Percentiles rank a stretch among this genome's conserved stretches.
These are phyloP conservation scores for Hoplostethus mediterraneus DNA, from an alignment of 2,797 vertebrate genomes.

Conservation along the genomic window DNA sequence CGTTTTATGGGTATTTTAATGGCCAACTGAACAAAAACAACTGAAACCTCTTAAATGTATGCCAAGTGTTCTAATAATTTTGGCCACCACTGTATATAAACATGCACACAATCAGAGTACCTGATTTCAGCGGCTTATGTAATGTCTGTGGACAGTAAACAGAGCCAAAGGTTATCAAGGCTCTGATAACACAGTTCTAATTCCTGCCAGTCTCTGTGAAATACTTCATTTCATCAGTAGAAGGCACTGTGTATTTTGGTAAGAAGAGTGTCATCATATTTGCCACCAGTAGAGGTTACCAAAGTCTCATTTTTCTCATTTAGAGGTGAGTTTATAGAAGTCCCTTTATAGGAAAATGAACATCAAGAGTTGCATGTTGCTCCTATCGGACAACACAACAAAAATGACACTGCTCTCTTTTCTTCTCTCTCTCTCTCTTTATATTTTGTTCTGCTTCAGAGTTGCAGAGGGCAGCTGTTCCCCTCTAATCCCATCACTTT, in stretches of 20 bases:
- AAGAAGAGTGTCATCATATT: conserved; percentile 25
- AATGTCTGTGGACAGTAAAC: conserved; percentile 17
- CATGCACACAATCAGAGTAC: background rate
- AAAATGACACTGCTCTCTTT: background rate
- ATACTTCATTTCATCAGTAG: conserved; percentile 54
- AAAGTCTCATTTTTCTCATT: conserved; percentile 26
- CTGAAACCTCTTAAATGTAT: no score
- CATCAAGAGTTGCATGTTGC: background rate
- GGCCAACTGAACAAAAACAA: no score
- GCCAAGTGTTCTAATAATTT: no score
- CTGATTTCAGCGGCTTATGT: background rate
- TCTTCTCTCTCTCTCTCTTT: background rate
- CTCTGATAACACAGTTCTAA: background rate
- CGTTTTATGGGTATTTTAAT: no score
- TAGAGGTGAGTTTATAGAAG: background rate
- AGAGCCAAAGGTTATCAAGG: background rate
- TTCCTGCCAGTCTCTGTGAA: background rate
- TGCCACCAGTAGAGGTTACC: conserved; percentile 58
- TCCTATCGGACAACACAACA: background rate
- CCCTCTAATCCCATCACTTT: background rate
- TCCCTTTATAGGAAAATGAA: conserved; percentile 16
- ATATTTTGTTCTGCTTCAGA: background rate
- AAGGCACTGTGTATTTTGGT: conserved; percentile 31
- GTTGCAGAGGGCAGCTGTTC: background rate
- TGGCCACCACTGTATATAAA: no score